Conservation (phyloP, 2,888 invertebrate species). For the Drosophila incognita region DNA sequence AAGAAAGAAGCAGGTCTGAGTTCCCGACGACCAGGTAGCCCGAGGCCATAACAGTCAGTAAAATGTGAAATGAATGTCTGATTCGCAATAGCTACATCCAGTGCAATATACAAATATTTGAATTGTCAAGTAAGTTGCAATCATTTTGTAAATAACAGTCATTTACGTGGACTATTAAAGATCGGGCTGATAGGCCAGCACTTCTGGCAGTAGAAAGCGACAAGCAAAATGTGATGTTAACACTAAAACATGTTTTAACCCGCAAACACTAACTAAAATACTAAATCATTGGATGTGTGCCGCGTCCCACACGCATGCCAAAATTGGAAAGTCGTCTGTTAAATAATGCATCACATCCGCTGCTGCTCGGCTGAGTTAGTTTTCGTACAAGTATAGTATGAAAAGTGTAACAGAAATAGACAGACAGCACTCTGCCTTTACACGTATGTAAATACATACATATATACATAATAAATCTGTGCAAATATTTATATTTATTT, state of each 20-base stretch:
- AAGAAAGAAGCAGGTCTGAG: neutral
- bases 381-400: conserved; percentile 4
- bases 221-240: neutral
- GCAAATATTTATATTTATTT: conserved; percentile 19
- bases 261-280: conserved; percentile 14
- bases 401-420: conserved; percentile 54
- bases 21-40: neutral
- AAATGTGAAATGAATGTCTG: neutral
- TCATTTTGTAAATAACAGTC: neutral
- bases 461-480: conserved; percentile 18
- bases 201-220: conserved; percentile 26
- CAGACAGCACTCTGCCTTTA: conserved; percentile 1
- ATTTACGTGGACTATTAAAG: neutral
- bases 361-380: conserved; percentile 12
- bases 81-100: neutral
- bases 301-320: conserved; percentile 21
- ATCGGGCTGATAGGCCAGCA: conserved; percentile 1
- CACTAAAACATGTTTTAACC: conserved; percentile 31
- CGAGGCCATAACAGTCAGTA: neutral
- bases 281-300: conserved; percentile 23
- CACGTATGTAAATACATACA: neutral
- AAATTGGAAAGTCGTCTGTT: conserved; percentile 56
- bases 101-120: neutral
- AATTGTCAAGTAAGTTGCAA: conserved; percentile 1
- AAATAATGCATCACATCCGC: conserved; percentile 62